phyloP scores from a whole-genome alignment of 2,888 invertebrate genomes.

The Hydrotaea diabolus region DNA sequence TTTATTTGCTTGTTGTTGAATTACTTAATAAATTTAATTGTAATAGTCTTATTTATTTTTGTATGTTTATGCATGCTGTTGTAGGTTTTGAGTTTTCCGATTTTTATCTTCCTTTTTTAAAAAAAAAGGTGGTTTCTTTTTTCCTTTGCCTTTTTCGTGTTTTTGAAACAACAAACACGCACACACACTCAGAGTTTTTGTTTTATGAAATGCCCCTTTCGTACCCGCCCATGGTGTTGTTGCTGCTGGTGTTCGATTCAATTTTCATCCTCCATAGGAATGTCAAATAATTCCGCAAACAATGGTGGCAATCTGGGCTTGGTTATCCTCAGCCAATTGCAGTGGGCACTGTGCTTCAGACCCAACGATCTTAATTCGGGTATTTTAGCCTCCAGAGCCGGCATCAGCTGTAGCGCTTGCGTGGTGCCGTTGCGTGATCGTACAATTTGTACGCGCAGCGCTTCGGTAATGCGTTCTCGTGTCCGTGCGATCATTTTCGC shows the following conservation, averaged over 20 bases:
- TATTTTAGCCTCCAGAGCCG: slow-evolving; percentile 83
- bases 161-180: too few relatives aligned
- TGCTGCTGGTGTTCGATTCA: slow-evolving; percentile 67
- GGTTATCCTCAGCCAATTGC: slow-evolving; percentile 93
- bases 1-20: slow-evolving; percentile 40
- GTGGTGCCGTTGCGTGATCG: slow-evolving; percentile 79
- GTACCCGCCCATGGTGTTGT: not conserved
- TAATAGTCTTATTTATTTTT: slow-evolving; percentile 63
- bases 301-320: slow-evolving; percentile 93
- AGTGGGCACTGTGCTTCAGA: slow-evolving; percentile 89
- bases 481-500: slow-evolving; percentile 89
- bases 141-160: too few relatives aligned
- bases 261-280: slow-evolving; percentile 90
- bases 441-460: slow-evolving; percentile 89
- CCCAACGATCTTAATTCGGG: slow-evolving; percentile 91
- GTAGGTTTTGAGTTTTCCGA: slow-evolving; percentile 6
- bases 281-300: slow-evolving; percentile 98
- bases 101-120: too few relatives aligned
- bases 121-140: too few relatives aligned
- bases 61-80: slow-evolving; percentile 34
- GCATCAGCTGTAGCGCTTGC: slow-evolving; percentile 81
- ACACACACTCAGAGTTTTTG: too few relatives aligned
- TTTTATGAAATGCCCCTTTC: too few relatives aligned
- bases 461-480: slow-evolving; percentile 91
- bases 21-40: slow-evolving; percentile 50